Base-by-base conservation (phyloP, 2,113 vertebrate species). In the Diglossa brunneiventris region DNA sequence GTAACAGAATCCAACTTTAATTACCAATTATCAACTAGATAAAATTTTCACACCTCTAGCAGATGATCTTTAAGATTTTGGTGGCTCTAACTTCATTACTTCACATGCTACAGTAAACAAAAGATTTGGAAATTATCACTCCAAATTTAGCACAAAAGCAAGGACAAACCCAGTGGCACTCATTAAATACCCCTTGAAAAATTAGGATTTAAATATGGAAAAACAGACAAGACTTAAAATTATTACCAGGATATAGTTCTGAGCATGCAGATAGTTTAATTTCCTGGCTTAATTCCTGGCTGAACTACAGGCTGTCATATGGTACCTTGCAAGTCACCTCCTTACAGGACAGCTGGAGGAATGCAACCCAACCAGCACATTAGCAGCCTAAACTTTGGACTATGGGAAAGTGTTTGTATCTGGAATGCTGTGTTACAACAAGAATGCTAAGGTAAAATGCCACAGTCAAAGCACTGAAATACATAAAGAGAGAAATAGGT, bases 201-300 rank as follows among this genome's bases (percentile, higher is more conserved):
- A 87, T 7, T 11, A 44, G 21, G 35, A 91, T 11, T 76, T 55
- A 76, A 73, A 82, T 62, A 66, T 2, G 26, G 53, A 66, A 94
- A 92, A 83, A 7, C 14, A 37, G 12, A 53, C 6, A 56, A 56
- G 4, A 11, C 31, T 88, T 13, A 15, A 55, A 81, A 59, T 80
- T 87, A 73, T 74, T 89, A 84, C 28, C 44, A 93, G 56, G 78
- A 97, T 91, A 73, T 41, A 95, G 59, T 76, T 96, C 72, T 94
- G 91, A 80, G 75, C 15, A 93, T 13, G 55, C 74, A 81, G 84
- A 79, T 22, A 63, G 14, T 59, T n/a, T 42, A 84, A 90, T 69
- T 42, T 87, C 41, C 82, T 66, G 31, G 20, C 22, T 64, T 86
- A 55, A 78, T 79, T 69, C 61, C 76, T 18, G 14, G 55, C 50